Base-by-base conservation (phyloP, 2,888 invertebrate genomes). In the Drosophila picticornis region DNA sequence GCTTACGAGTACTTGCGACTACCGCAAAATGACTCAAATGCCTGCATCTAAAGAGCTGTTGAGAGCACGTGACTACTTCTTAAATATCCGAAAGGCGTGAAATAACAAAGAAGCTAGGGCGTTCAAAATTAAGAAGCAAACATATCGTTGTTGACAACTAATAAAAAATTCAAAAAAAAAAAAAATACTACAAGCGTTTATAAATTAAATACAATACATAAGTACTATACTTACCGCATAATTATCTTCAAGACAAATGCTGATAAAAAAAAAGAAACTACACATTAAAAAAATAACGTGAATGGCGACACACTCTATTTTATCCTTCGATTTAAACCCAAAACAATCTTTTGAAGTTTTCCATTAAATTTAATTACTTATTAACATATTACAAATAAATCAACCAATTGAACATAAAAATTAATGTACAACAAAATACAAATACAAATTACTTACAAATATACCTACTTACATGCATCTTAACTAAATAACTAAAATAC, bases 261-360 rank as follows among this genome's bases (percentile, higher is more conserved):
- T 46, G 46, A 69, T 36, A 46, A 25, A 38, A 46, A 27, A 38
- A 36, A 29, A 43, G 58, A 53, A 67, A 48, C 51, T 29, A 74
- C 68, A 53, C 34, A 48, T 43, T 60, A 67, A 56, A 16, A n/a
- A 60, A 60, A 11, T 16, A n/a, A 22, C 52, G 31, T 31, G 50
- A 52, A 46, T 25, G 50, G 51, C 60, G 40, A 69, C 53, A 75
- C 69, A 67, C 69, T 70, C 62, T 74, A 72, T 77, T 71, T 87
- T 64, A 68, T 62, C 77, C 60, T 77, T 82, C 71, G 72, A 82
- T 74, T 81, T 72, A 53, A 82, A 81, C 72, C 75, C 70, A 80
- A 90, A 73, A 91, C 91, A 91, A 91, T 91, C 84, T 80, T 84
- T 91, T 89, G 78, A 91, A 85, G 91, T 91, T 91, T 91, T 91